Evolutionary conservation across 2,888 invertebrate species (phyloP).

Genomic region (Pelosia muscerda): DNA sequence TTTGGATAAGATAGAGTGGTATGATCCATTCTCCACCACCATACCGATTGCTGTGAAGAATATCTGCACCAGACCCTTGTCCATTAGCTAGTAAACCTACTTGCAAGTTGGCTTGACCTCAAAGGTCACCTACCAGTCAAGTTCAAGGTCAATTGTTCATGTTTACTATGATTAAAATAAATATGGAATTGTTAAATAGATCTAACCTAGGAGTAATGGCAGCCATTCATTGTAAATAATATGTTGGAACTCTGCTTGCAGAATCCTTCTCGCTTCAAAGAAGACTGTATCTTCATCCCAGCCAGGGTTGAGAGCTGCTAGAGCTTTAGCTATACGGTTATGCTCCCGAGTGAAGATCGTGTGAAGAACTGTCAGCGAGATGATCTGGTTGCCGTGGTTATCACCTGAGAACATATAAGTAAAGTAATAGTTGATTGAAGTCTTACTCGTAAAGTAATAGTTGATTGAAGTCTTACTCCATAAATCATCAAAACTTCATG

Average conservation of each 20-base stretch:
- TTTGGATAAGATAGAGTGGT: too few species aligned
- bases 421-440: too few species aligned
- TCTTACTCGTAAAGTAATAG: too few species aligned
- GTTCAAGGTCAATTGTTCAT: too few species aligned
- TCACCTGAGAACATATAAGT: conserved; percentile 86
- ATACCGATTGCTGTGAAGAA: too few species aligned
- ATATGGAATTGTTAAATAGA: not conserved
- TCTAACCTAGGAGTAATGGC: conserved; percentile 90
- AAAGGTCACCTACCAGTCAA: too few species aligned
- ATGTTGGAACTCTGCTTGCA: conserved; percentile 92
- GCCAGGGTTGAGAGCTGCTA: conserved; percentile 89
- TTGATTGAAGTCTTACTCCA: too few species aligned
- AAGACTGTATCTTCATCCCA: conserved; percentile 92
- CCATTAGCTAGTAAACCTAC: too few species aligned
- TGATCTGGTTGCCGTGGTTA: conserved; percentile 91
- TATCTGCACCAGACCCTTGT: too few species aligned
- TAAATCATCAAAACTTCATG: too few species aligned
- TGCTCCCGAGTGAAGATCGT: conserved; percentile 93
- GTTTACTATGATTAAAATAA: not conserved
- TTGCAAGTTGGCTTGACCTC: too few species aligned
- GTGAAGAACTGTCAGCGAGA: conserved; percentile 91
- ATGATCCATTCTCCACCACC: too few species aligned
- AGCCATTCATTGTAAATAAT: conserved; percentile 94
- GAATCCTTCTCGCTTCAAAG: conserved; percentile 91
- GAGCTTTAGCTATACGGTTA: conserved; percentile 90